A percentile compares a stretch with the other conserved stretches of the same genome.
Evolutionary conservation across 1,140 invertebrate species (phyloP).

Genomic region (Drosophila aff.): DNA sequence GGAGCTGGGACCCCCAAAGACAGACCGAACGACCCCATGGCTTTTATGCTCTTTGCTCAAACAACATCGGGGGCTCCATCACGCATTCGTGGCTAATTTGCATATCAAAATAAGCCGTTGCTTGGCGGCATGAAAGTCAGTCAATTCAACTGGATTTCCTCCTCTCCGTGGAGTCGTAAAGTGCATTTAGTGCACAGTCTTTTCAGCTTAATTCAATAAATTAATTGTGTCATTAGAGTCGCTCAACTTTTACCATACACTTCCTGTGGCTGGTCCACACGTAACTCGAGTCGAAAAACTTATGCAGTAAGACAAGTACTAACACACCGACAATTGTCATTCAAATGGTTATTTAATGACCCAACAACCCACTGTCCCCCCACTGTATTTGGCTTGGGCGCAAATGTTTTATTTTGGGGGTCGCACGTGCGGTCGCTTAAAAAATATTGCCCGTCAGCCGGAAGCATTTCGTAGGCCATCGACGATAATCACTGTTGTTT

Average conservation of each 20-base stretch:
- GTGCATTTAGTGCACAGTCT: conserved; percentile 49
- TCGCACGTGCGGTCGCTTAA: conserved; percentile 62
- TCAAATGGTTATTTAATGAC: conserved; percentile 71
- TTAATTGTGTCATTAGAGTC: conserved; percentile 71
- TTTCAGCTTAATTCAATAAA: conserved; percentile 67
- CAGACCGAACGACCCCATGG: conserved; percentile 34
- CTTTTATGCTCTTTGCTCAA: conserved; percentile 19
- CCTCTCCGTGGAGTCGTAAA: conserved; percentile 52
- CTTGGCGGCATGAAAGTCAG: conserved; percentile 2
- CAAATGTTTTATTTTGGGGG: conserved; percentile 50
- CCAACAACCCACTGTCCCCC: conserved; percentile 41
- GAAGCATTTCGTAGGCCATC: conserved; percentile 40
- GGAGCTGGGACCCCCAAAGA: conserved; percentile 43
- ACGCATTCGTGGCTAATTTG: conserved; percentile 70
- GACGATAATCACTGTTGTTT: conserved; percentile 18
- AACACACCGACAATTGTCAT: conserved; percentile 49
- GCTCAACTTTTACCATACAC: conserved; percentile 52
- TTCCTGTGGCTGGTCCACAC: conserved; percentile 53
- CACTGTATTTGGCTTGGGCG: conserved; percentile 7
- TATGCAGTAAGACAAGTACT: conserved; percentile 11
- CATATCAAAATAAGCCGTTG: conserved; percentile 70
- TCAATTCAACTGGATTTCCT: conserved; percentile 58
- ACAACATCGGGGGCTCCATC: conserved; percentile 21
- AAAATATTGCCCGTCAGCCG: conserved; percentile 37
- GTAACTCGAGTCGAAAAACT: conserved; percentile 14